These are phyloP conservation scores for Allacma fusca DNA, from an alignment of 2,888 invertebrate genomes.

Conservation along the genomic window DNA sequence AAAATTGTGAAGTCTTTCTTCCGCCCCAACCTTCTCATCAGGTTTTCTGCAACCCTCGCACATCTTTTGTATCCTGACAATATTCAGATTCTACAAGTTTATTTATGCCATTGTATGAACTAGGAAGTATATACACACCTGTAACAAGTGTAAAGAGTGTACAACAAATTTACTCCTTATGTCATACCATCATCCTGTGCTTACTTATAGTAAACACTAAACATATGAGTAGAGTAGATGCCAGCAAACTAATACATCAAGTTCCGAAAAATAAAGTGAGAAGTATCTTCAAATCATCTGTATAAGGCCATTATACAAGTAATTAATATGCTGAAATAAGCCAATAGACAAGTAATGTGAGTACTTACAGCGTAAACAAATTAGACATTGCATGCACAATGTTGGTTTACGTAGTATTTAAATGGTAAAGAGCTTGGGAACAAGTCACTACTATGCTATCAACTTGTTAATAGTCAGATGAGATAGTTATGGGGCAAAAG, in stretches of 20 bases:
- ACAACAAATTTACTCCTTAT: neutral
- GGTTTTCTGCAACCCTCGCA: neutral
- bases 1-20: neutral
- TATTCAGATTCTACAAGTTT: too few species aligned
- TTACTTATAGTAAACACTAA: neutral
- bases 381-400: too few species aligned
- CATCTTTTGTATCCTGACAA: too few species aligned
- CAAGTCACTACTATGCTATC: neutral
- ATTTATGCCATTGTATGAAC: too few species aligned
- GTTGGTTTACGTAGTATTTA: too few species aligned
- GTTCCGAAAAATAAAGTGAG: too few species aligned
- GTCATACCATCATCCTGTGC: neutral
- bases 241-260: too few species aligned
- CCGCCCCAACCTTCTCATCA: neutral
- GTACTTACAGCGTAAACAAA: too few species aligned
- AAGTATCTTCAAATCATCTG: slow-evolving; percentile 22
- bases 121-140: neutral
- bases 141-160: neutral
- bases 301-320: slow-evolving; percentile 24
- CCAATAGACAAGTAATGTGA: too few species aligned
- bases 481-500: slow-evolving; percentile 13
- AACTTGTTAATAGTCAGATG: neutral
- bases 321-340: neutral
- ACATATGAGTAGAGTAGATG: neutral
- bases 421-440: neutral